A percentile compares a stretch with the other conserved stretches of the same genome.
Conservation (phyloP, 1,140 invertebrate species). For the Cotesia vestalis region DNA sequence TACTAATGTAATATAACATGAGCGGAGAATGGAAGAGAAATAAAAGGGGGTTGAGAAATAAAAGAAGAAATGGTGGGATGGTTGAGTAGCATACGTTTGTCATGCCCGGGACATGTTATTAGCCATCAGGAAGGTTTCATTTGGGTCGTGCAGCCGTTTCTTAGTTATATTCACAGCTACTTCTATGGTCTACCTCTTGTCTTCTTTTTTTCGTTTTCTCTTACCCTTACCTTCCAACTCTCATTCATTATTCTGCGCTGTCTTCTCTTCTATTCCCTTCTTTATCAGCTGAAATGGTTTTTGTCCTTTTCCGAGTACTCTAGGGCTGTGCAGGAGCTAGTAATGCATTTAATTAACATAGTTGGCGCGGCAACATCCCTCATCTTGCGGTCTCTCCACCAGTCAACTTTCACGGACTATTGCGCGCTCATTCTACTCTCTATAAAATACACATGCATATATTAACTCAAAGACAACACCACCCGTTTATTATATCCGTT, state of each 20-base stretch:
- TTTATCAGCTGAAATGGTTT: conserved; percentile 38
- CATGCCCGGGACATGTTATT: conserved; percentile 54
- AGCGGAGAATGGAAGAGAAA: background rate
- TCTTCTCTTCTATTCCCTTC: conserved; percentile 35
- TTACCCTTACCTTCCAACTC: conserved; percentile 20
- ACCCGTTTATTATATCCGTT: too few relatives aligned
- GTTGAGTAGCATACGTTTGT: conserved; percentile 46
- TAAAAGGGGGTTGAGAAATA: conserved; percentile 3
- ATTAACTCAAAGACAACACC: background rate
- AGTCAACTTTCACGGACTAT: conserved; percentile 51
- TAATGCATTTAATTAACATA: conserved; percentile 58
- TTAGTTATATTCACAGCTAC: conserved; percentile 27
- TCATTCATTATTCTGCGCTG: background rate
- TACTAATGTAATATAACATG: background rate
- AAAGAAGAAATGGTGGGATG: conserved; percentile 33
- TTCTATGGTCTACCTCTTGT: conserved; percentile 34
- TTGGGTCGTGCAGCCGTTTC: conserved; percentile 25
- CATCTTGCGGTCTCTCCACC: conserved; percentile 38
- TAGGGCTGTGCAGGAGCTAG: conserved; percentile 40
- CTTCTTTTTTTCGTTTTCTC: conserved; percentile 33
- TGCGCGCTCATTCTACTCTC: conserved; percentile 36
- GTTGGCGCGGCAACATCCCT: conserved; percentile 47
- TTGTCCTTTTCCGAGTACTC: conserved; percentile 40
- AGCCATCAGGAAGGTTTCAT: conserved; percentile 43
- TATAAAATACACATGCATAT: conserved; percentile 14